Percentiles rank a stretch among this genome's conserved stretches.
These are phyloP conservation scores for Gymnocephalus cernua DNA, from an alignment of 2,113 vertebrate species.

Conservation along the genomic window DNA sequence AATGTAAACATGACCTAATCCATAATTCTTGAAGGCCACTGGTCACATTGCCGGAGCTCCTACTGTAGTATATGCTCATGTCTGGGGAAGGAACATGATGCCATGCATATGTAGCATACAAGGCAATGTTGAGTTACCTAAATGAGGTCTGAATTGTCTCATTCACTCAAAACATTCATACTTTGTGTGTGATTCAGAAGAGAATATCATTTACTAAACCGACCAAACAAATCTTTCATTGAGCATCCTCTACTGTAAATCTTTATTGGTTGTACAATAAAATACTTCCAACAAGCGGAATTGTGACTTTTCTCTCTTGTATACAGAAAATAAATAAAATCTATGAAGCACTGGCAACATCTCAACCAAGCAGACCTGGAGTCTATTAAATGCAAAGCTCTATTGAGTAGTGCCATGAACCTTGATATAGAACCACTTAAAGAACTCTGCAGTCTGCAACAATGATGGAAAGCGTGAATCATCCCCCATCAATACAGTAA, in stretches of 20 bases:
- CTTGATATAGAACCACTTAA: conserved; percentile 60
- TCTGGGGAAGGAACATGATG: background rate
- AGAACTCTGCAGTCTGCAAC: conserved; percentile 51
- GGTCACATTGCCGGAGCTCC: background rate
- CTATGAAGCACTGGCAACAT: conserved; percentile 63
- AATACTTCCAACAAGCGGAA: conserved; percentile 48
- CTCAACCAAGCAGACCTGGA: conserved; percentile 50
- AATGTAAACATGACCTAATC: conserved; percentile 51
- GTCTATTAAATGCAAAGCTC: conserved; percentile 72
- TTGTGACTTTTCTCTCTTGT: conserved; percentile 35
- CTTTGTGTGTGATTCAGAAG: background rate
- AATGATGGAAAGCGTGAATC: conserved; percentile 63
- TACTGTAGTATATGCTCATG: background rate
- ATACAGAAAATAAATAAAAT: conserved; percentile 49
- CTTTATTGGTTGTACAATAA: conserved; percentile 5
- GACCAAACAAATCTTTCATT: background rate
- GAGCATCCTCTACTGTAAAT: conserved; percentile 9
- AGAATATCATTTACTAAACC: background rate
- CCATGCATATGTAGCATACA: background rate
- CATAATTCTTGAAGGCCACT: conserved; percentile 1
- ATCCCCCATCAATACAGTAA: conserved; percentile 52
- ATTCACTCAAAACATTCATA: background rate
- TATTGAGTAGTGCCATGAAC: conserved; percentile 70
- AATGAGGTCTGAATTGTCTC: background rate
- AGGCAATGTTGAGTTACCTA: background rate